These are phyloP conservation scores for Drosophila nigrodunni DNA, from an alignment of 1,140 invertebrate species.

Conservation along the genomic window DNA sequence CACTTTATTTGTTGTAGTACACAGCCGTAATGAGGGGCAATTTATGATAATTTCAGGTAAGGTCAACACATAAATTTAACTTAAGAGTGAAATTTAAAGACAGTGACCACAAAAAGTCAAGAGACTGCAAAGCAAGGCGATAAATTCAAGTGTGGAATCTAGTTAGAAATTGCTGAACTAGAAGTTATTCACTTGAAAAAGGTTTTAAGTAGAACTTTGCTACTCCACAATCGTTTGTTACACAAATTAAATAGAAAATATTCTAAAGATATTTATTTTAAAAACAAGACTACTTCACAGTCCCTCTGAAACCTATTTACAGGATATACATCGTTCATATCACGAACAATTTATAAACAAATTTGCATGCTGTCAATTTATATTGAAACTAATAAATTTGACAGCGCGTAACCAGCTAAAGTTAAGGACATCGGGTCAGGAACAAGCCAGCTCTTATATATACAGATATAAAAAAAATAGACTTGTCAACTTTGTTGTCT, in stretches of 20 bases:
- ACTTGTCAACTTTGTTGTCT: conserved; percentile 66
- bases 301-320: no score
- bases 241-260: no score
- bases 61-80: conserved; percentile 73
- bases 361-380: conserved; percentile 77
- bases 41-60: conserved; percentile 78
- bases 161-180: neutral
- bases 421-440: conserved; percentile 12
- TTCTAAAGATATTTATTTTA: no score
- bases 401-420: conserved; percentile 63
- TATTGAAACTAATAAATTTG: conserved; percentile 81
- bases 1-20: conserved; percentile 43
- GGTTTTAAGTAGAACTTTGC: no score
- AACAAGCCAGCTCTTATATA: conserved; percentile 22
- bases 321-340: no score
- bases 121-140: conserved; percentile 43
- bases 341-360: conserved; percentile 61
- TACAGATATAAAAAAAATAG: conserved; percentile 53
- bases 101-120: conserved; percentile 40
- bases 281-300: no score
- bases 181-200: neutral
- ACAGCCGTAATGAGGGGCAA: conserved; percentile 71
- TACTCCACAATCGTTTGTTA: no score
- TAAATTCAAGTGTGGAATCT: conserved; percentile 45
- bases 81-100: conserved; percentile 76